phyloP scores from a whole-genome alignment of 2,888 invertebrate genomes.

The Saturnia japonica region DNA sequence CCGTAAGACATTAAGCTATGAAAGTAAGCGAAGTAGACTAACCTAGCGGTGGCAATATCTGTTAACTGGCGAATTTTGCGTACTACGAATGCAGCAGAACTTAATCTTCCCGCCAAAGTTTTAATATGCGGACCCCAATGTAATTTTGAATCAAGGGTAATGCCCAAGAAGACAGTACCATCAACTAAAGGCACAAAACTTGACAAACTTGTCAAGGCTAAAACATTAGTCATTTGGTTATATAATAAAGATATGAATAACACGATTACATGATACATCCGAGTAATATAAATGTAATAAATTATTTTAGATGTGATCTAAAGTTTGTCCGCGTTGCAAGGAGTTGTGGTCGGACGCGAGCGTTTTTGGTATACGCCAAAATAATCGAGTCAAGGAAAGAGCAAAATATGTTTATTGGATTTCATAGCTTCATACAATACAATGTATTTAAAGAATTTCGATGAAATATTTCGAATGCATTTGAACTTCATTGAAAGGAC shows the following conservation, averaged over 20 bases:
- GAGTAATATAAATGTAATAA: slow-evolving; percentile 42
- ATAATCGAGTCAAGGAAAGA: slow-evolving; percentile 66
- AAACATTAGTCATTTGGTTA: neutral
- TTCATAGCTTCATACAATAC: slow-evolving; percentile 44
- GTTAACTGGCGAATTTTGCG: too few species aligned
- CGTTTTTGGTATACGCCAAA: slow-evolving; percentile 69
- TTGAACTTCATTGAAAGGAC: slow-evolving; percentile 56
- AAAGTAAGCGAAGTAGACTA: too few species aligned
- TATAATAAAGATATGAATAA: slow-evolving; percentile 27
- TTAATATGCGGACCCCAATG: too few species aligned
- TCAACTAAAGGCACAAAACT: too few species aligned
- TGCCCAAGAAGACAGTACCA: too few species aligned
- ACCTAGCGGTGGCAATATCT: too few species aligned
- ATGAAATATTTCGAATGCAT: slow-evolving; percentile 48
- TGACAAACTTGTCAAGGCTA: too few species aligned
- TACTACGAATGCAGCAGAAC: too few species aligned
- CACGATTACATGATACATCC: slow-evolving; percentile 31
- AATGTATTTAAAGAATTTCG: slow-evolving; percentile 57
- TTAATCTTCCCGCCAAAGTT: too few species aligned
- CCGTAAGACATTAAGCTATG: too few species aligned
- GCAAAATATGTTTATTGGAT: slow-evolving; percentile 47
- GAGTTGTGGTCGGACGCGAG: slow-evolving; percentile 49
- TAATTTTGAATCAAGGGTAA: too few species aligned
- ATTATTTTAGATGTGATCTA: slow-evolving; percentile 48
- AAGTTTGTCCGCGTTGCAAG: slow-evolving; percentile 45